Evolutionary conservation across 1,140 invertebrate species (phyloP).

Genomic region (Drosophila quadrilineata): DNA sequence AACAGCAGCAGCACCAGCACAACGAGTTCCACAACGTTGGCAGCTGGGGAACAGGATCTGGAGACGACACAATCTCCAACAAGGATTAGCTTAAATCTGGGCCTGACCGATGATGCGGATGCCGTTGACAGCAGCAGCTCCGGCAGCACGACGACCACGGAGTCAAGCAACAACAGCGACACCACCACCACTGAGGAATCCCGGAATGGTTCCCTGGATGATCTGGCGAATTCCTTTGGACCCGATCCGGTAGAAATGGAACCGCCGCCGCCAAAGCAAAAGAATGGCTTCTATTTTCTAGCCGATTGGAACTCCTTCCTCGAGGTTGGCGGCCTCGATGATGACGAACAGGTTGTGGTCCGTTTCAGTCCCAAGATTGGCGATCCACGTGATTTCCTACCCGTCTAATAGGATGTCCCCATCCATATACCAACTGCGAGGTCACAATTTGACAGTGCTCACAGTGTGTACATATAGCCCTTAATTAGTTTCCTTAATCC

Average conservation of each 20-base stretch:
- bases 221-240: conserved; percentile 90
- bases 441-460: too few relatives aligned
- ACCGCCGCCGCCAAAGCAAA: conserved; percentile 84
- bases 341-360: conserved; percentile 88
- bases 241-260: conserved; percentile 82
- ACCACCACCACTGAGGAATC: conserved; percentile 58
- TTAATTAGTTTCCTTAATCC: neutral
- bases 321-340: conserved; percentile 89
- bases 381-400: conserved; percentile 88
- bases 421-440: neutral
- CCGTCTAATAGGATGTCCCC: conserved; percentile 81
- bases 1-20: conserved; percentile 13
- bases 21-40: neutral
- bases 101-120: conserved; percentile 37
- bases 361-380: conserved; percentile 90
- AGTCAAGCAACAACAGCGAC: neutral
- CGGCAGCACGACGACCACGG: conserved; percentile 13
- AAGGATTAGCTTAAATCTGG: conserved; percentile 48
- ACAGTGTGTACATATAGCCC: conserved; percentile 65
- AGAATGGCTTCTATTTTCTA: conserved; percentile 91
- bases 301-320: conserved; percentile 93
- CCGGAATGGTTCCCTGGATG: conserved; percentile 79
- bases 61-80: conserved; percentile 49
- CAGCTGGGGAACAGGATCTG: neutral
- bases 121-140: neutral